Evolutionary conservation across 92 coral and sea anemone species (phyloP).

Genomic region (Zoanthus sansibaricus): DNA sequence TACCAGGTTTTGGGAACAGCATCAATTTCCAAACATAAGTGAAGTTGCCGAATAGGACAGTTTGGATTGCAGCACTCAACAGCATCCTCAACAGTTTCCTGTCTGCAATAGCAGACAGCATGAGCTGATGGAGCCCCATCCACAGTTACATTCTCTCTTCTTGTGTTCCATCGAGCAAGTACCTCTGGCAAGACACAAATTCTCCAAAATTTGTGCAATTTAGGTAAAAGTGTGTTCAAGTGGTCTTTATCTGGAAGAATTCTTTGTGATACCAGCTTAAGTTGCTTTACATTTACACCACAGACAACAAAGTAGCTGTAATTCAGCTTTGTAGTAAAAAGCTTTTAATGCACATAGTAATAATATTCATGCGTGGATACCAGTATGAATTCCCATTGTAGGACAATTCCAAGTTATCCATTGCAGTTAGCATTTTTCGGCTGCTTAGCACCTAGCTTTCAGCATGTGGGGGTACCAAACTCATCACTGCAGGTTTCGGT

Average conservation of each 20-base stretch:
- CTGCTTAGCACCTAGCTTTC: constrained; percentile 61
- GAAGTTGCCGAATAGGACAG: constrained; percentile 39
- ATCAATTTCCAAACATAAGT: constrained; percentile 39
- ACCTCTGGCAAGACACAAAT: constrained; percentile 67
- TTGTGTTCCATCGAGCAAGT: constrained; percentile 70
- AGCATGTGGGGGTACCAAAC: constrained; percentile 62
- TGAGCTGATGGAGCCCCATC: not conserved
- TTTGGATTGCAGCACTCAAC: constrained; percentile 43
- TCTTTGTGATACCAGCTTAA: constrained; percentile 48
- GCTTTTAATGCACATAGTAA: constrained; percentile 62
- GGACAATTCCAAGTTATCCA: constrained; percentile 1
- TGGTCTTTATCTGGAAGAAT: constrained; percentile 55
- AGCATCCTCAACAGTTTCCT: constrained; percentile 38
- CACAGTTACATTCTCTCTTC: constrained; percentile 37
- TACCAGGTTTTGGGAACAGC: constrained; percentile 47
- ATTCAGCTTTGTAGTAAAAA: constrained; percentile 41
- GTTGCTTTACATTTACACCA: not conserved
- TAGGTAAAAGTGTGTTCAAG: constrained; percentile 32
- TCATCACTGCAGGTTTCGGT: constrained; percentile 71
- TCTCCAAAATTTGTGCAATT: constrained; percentile 58
- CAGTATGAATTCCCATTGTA: constrained; percentile 8
- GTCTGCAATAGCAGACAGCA: constrained; percentile 48
- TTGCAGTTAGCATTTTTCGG: constrained; percentile 42
- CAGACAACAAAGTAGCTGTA: constrained; percentile 58
- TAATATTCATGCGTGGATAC: constrained; percentile 47